Conservation (phyloP, 2,113 vertebrate genomes). For the Cololabis saira region DNA sequence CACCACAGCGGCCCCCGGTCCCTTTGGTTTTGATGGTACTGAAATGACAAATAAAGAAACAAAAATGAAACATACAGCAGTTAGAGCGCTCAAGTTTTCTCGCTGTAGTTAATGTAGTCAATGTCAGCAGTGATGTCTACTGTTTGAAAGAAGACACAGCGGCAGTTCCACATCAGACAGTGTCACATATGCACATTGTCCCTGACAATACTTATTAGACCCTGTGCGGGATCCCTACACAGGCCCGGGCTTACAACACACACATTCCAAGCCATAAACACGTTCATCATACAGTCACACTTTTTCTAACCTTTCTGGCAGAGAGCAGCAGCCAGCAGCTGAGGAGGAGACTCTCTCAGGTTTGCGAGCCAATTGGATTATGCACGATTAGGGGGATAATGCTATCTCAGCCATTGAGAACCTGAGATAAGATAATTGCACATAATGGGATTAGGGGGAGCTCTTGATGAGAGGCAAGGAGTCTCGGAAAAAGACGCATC, state of each 20-base stretch:
- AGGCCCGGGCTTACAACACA: not conserved
- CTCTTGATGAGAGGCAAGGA: constrained; percentile 64
- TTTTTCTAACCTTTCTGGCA: constrained; percentile 49
- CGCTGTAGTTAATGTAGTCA: not conserved
- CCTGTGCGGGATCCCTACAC: constrained; percentile 37
- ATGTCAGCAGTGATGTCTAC: not conserved
- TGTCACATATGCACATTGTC: too few species aligned
- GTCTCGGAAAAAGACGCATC: constrained; percentile 52
- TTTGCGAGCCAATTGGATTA: constrained; percentile 71
- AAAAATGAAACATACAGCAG: constrained; percentile 6
- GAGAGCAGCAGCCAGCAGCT: constrained; percentile 27
- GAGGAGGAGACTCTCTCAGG: constrained; percentile 51
- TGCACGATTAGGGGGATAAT: constrained; percentile 76
- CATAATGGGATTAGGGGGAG: constrained; percentile 77
- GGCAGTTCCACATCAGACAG: constrained; percentile 72
- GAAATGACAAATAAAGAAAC: constrained; percentile 53
- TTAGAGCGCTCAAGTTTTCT: not conserved
- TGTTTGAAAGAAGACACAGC: constrained; percentile 24
- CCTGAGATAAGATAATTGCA: constrained; percentile 80
- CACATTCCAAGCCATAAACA: constrained; percentile 40
- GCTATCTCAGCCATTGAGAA: constrained; percentile 72
- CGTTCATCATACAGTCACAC: constrained; percentile 32
- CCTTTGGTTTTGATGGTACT: constrained; percentile 85
- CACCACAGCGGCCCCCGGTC: constrained; percentile 79
- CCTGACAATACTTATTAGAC: constrained; percentile 35